Base-by-base conservation (phyloP, 2,113 vertebrate genomes). In the Sitta europaea region DNA sequence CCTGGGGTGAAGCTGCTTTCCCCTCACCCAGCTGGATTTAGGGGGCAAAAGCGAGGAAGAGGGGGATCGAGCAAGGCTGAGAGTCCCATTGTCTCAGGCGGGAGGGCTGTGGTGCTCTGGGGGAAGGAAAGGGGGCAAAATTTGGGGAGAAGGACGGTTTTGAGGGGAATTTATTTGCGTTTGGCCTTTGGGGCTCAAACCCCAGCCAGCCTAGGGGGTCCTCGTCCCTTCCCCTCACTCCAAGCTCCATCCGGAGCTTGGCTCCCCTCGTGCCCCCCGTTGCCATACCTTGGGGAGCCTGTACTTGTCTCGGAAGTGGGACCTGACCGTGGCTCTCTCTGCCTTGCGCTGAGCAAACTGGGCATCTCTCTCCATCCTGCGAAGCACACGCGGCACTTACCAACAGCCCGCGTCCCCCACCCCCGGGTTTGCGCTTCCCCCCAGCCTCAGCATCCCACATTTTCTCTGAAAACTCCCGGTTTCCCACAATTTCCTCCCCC, bases 301-400 rank as follows among this genome's bases (percentile, higher is more conserved):
- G 97, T 99, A 99, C 94, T 99, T 99, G 73, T 99, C 99, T 92
- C 99, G 97, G 94, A 99, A 99, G 96, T 99, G 99, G 92, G 97
- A 98, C 94, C 99, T 96, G 76, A 99, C 96, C 5, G 99, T 99
- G 58, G 99, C 99, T 76, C 99, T 97, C 96, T 99, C 99, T 1
- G 99, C 99, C 97, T 99, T 99, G 97, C 99, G 99, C 97, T 99
- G 99, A 27, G 98, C 98, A 92, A 99, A 99, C 89, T 96, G 88
- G 10, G 99, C 98, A 48, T 99, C 99, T 91, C 99, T 97, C 95
- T 99, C 99, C 98, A 99, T 98, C 97, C 99, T 99, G 97, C 1
- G 1, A 76, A 91, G 54, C 70, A 75, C 70, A 55, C 5, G 0
- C 43, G 28, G 40, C 33, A 10, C 10, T 96, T 15, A 91, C 29